Conservation (phyloP, 1,140 invertebrate genomes). For the Calliopsis andreniformis region DNA sequence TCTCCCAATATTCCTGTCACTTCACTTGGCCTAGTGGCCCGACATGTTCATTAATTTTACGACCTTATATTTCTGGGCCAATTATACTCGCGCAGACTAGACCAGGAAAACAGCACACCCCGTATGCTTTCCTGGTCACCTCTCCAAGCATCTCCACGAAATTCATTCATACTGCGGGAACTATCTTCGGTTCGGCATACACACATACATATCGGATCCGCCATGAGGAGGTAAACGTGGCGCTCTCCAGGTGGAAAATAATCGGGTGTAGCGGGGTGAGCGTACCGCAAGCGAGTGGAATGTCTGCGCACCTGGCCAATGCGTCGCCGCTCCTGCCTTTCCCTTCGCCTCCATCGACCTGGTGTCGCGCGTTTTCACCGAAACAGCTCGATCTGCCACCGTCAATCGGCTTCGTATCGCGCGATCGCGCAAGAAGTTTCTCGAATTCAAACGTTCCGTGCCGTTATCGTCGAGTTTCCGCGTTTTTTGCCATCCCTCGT, state of each 20-base stretch:
- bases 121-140: background rate
- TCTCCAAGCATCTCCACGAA: background rate
- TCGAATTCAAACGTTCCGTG: constrained; percentile 16
- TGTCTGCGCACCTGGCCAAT: constrained; percentile 67
- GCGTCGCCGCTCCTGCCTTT: constrained; percentile 69
- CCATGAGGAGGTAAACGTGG: constrained; percentile 54
- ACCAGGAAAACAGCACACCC: no score
- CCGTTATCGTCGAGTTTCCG: constrained; percentile 24
- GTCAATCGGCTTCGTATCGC: background rate
- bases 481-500: constrained; percentile 19
- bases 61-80: no score
- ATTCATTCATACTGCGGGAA: constrained; percentile 28
- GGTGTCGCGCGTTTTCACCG: constrained; percentile 65
- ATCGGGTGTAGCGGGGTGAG: constrained; percentile 24
- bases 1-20: no score
- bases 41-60: no score
- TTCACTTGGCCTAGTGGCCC: no score
- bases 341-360: constrained; percentile 67
- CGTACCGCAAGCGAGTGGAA: constrained; percentile 62
- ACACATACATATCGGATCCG: constrained; percentile 11
- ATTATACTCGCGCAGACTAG: no score
- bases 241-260: constrained; percentile 48
- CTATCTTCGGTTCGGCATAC: background rate
- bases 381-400: background rate
- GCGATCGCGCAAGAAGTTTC: background rate